Evolutionary conservation across 1,140 invertebrate species (phyloP).

Genomic region (Akabosia matsudoensis): DNA sequence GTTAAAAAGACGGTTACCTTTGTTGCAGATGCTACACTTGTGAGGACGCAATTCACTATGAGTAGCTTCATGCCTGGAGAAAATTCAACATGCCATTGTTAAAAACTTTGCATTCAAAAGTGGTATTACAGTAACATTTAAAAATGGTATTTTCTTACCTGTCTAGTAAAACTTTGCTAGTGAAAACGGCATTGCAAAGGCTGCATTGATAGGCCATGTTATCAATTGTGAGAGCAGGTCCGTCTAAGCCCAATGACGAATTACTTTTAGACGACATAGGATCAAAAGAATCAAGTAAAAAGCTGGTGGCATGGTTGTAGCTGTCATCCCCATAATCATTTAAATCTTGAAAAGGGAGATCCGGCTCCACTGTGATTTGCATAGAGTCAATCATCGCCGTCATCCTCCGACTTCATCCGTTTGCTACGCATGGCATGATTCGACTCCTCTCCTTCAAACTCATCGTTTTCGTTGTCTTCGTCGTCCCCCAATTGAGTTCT

Average conservation of each 20-base stretch:
- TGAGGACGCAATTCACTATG: conserved; percentile 38
- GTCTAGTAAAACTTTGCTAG: neutral
- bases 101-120: neutral
- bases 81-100: neutral
- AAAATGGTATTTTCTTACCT: neutral
- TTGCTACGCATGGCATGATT: neutral
- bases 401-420: neutral
- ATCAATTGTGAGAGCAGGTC: neutral
- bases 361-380: conserved; percentile 21
- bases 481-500: neutral
- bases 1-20: conserved; percentile 32
- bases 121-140: neutral
- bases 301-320: neutral
- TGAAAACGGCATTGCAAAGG: conserved; percentile 9
- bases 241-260: neutral
- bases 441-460: conserved; percentile 8
- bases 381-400: neutral
- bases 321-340: neutral
- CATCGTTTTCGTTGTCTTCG: conserved; percentile 10
- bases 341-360: conserved; percentile 10
- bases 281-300: neutral
- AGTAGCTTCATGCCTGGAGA: conserved; percentile 28
- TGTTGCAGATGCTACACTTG: conserved; percentile 39
- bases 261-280: neutral
- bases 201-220: neutral